These are phyloP conservation scores for Cyaniris semiargus DNA, from an alignment of 2,888 invertebrate species.

Conservation along the genomic window DNA sequence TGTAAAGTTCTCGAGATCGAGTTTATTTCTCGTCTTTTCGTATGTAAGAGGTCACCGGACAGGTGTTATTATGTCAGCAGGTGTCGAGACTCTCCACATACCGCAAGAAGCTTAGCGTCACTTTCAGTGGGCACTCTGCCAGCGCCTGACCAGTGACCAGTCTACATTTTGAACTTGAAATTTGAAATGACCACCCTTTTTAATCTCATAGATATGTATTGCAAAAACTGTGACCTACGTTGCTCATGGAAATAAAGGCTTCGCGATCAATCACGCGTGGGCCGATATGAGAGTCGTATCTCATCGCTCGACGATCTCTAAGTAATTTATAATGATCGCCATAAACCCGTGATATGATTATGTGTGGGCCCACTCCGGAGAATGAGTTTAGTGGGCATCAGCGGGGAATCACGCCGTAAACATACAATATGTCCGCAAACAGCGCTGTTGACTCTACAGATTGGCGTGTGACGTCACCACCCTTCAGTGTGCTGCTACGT, in stretches of 20 bases:
- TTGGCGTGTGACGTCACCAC: not conserved
- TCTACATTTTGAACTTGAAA: not conserved
- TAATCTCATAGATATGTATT: not conserved
- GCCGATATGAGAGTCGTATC: not conserved
- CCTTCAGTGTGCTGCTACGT: not conserved
- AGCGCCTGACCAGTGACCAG: not conserved
- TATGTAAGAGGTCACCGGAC: not conserved
- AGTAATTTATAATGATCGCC: not conserved
- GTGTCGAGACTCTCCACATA: not conserved
- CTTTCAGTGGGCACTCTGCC: not conserved
- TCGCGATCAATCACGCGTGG: not conserved
- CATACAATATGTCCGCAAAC: not conserved
- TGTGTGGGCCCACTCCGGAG: not conserved
- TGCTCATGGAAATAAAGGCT: not conserved
- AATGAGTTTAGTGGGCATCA: conserved; percentile 10
- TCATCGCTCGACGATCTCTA: not conserved
- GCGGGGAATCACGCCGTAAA: conserved; percentile 8
- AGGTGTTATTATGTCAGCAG: not conserved
- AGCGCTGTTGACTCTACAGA: not conserved
- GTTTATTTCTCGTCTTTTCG: not conserved
- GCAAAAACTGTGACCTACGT: not conserved
- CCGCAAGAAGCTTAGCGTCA: not conserved
- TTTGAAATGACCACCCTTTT: not conserved
- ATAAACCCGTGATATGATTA: not conserved
- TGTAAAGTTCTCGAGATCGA: not conserved